Evolutionary conservation across 2,797 vertebrate genomes (phyloP).

Genomic region (Sciurus carolinensis): DNA sequence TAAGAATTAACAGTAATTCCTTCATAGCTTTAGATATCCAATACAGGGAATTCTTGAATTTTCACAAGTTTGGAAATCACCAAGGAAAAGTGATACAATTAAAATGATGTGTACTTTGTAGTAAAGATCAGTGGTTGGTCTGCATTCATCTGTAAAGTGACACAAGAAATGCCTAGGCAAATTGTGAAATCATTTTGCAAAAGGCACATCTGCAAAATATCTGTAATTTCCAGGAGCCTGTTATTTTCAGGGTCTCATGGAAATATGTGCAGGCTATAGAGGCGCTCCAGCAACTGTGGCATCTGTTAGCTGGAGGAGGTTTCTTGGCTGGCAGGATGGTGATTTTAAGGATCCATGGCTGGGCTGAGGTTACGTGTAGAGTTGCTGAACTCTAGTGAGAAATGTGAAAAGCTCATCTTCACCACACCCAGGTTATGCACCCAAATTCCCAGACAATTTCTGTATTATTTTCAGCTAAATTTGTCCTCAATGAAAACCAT

Average conservation of each 20-base stretch:
- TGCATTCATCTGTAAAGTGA: slow-evolving; percentile 34
- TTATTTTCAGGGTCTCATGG: slow-evolving; percentile 55
- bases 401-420: slow-evolving; percentile 58
- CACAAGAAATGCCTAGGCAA: background rate
- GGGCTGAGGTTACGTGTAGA: slow-evolving; percentile 40
- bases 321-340: slow-evolving; percentile 48
- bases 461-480: slow-evolving; percentile 75
- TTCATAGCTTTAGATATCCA: slow-evolving; percentile 9
- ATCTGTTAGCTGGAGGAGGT: slow-evolving; percentile 51
- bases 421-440: slow-evolving; percentile 83
- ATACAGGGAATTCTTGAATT: background rate
- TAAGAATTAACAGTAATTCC: background rate
- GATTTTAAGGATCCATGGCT: background rate
- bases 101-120: background rate
- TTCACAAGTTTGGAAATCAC: slow-evolving; percentile 56
- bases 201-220: slow-evolving; percentile 68
- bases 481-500: slow-evolving; percentile 82
- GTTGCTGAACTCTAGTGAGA: slow-evolving; percentile 62
- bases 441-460: slow-evolving; percentile 84
- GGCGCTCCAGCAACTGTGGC: background rate
- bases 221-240: slow-evolving; percentile 59
- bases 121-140: background rate
- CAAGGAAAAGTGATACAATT: slow-evolving; percentile 17
- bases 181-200: slow-evolving; percentile 53
- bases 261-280: slow-evolving; percentile 46